Conservation (phyloP, 2,797 vertebrate species). For the Pantherophis vulpinus region DNA sequence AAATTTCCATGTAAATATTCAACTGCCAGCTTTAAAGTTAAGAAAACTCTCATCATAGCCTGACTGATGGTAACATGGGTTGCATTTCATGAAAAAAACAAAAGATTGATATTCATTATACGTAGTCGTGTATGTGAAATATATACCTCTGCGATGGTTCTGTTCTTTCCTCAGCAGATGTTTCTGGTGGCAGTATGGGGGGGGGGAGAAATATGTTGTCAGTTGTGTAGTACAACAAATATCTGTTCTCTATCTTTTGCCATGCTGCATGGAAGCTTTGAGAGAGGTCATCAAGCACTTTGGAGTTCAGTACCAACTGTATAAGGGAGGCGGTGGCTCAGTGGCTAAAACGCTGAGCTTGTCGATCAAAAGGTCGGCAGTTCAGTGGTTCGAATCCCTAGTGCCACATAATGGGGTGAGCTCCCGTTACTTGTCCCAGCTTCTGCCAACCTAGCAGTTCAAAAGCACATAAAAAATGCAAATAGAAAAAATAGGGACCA, state of each 20-base stretch:
- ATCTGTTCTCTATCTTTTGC: not conserved
- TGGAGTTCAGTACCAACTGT: not conserved
- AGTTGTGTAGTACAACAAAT: not conserved
- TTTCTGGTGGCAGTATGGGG: not conserved
- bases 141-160: not conserved
- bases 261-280: not conserved
- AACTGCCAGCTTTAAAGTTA: slow-evolving; percentile 57
- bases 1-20: slow-evolving; percentile 52
- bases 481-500: no score
- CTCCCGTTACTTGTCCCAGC: no score
- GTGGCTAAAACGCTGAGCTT: no score
- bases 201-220: not conserved
- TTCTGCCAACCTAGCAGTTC: no score
- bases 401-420: no score
- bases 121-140: not conserved
- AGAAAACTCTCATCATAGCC: slow-evolving; percentile 35
- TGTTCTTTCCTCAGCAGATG: not conserved
- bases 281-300: not conserved
- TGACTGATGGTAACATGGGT: slow-evolving; percentile 41
- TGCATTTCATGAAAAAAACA: slow-evolving; percentile 29
- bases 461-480: no score
- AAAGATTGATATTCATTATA: slow-evolving; percentile 30
- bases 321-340: no score
- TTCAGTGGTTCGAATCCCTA: no score
- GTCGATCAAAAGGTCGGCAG: no score